Conservation (phyloP, 2,797 vertebrate genomes). For the Geotrypetes seraphini region DNA sequence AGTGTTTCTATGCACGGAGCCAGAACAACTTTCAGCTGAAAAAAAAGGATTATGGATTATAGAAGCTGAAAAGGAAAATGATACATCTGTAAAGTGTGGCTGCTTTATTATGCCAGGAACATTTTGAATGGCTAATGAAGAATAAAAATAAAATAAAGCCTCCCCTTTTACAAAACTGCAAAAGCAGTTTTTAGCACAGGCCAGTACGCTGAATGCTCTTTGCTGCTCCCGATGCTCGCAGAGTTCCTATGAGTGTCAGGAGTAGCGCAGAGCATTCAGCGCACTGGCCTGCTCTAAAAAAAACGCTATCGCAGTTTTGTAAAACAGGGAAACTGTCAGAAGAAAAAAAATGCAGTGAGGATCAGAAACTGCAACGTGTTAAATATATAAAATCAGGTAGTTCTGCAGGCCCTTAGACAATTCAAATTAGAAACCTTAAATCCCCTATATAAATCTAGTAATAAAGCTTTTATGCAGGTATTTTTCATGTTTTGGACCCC, state of each 20-base stretch:
- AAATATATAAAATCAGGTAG: slow-evolving; percentile 5
- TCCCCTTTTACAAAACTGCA: too few species aligned
- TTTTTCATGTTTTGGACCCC: too few species aligned
- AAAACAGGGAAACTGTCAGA: slow-evolving; percentile 11
- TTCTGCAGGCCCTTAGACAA: slow-evolving; percentile 23
- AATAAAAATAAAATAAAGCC: background rate
- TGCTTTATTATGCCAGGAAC: slow-evolving; percentile 7
- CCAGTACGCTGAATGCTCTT: too few species aligned
- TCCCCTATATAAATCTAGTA: too few species aligned
- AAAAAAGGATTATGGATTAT: slow-evolving; percentile 26
- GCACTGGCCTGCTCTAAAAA: too few species aligned
- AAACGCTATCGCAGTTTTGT: too few species aligned
- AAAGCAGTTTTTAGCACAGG: too few species aligned
- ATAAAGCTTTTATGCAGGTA: too few species aligned
- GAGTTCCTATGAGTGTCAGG: too few species aligned
- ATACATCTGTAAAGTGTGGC: background rate
- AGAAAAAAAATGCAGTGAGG: slow-evolving; percentile 24
- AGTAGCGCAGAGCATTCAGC: too few species aligned
- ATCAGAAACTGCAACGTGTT: slow-evolving; percentile 23
- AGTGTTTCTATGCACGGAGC: slow-evolving; percentile 89
- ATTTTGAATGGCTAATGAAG: slow-evolving; percentile 13
- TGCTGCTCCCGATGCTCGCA: too few species aligned
- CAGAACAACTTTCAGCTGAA: slow-evolving; percentile 83
- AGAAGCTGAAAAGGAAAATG: slow-evolving; percentile 7
- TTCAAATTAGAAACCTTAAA: slow-evolving; percentile 31